Evolutionary conservation across 1,140 invertebrate genomes (phyloP).

Genomic region (Drosophila pallidifrons): DNA sequence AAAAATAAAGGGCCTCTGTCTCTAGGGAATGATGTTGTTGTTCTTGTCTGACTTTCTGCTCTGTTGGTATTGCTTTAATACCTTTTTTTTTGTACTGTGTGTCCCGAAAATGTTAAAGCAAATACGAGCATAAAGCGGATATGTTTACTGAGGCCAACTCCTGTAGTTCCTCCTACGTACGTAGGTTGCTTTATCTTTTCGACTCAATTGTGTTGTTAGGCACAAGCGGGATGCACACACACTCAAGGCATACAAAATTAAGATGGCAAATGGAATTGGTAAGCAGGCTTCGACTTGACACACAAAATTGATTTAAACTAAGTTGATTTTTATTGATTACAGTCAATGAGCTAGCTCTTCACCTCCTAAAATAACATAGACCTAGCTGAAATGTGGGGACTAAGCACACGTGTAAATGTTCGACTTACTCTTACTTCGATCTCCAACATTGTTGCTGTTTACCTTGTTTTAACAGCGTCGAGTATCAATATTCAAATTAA

Average conservation of each 20-base stretch:
- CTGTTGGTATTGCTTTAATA: slow-evolving; percentile 27
- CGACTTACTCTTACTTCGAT: too few species aligned
- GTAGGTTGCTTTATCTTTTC: not conserved
- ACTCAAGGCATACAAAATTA: slow-evolving; percentile 29
- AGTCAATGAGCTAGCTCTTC: slow-evolving; percentile 47
- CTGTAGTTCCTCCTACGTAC: slow-evolving; percentile 1
- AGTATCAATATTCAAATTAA: slow-evolving; percentile 44
- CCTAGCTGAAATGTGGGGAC: not conserved
- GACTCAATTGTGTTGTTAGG: slow-evolving; percentile 16
- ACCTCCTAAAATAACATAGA: too few species aligned
- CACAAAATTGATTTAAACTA: slow-evolving; percentile 71
- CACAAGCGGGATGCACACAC: not conserved
- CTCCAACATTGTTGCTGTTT: too few species aligned
- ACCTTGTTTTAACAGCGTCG: not conserved
- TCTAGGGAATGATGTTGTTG: not conserved
- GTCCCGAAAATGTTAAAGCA: slow-evolving; percentile 31
- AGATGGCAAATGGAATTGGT: slow-evolving; percentile 39
- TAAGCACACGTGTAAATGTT: not conserved
- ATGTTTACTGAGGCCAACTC: slow-evolving; percentile 35
- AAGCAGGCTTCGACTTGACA: slow-evolving; percentile 11
- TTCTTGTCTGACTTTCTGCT: slow-evolving; percentile 25
- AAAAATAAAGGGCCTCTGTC: not conserved
- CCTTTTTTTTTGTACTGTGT: slow-evolving; percentile 5
- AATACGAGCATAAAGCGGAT: slow-evolving; percentile 25
- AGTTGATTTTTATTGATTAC: slow-evolving; percentile 77